Evolutionary conservation across 2,113 vertebrate genomes (phyloP).

Genomic region (Tinamus guttatus): DNA sequence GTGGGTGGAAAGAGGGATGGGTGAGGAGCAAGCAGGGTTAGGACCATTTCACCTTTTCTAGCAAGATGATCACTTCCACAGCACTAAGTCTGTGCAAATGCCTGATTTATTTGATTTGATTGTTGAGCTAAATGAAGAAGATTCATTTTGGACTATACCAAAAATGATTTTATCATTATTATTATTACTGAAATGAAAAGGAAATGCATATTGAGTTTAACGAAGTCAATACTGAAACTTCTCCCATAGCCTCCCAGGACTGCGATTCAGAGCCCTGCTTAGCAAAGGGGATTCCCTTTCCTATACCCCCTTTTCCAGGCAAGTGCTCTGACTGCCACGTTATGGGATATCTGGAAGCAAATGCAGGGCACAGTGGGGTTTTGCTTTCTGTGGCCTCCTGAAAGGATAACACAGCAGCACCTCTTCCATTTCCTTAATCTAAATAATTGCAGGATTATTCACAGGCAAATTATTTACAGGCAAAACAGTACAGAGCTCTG

Average conservation of each 20-base stretch:
- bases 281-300: neutral
- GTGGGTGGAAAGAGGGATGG: neutral
- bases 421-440: neutral
- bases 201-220: neutral
- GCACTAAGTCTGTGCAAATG: neutral
- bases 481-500: neutral
- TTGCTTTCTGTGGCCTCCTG: neutral
- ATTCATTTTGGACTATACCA: fast-evolving
- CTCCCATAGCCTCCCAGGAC: neutral
- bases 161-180: neutral
- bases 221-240: fast-evolving
- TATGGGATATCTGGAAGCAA: fast-evolving
- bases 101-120: neutral
- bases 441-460: neutral
- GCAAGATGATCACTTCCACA: neutral
- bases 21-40: fast-evolving
- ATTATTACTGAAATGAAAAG: neutral
- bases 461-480: neutral
- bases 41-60: neutral
- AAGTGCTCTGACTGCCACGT: neutral
- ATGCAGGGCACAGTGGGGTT: neutral
- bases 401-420: neutral
- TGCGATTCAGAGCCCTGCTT: fast-evolving
- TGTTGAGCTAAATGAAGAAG: fast-evolving
- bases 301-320: fast-evolving